Base-by-base conservation (phyloP, 2,113 vertebrate genomes). In the Hippolais icterina region DNA sequence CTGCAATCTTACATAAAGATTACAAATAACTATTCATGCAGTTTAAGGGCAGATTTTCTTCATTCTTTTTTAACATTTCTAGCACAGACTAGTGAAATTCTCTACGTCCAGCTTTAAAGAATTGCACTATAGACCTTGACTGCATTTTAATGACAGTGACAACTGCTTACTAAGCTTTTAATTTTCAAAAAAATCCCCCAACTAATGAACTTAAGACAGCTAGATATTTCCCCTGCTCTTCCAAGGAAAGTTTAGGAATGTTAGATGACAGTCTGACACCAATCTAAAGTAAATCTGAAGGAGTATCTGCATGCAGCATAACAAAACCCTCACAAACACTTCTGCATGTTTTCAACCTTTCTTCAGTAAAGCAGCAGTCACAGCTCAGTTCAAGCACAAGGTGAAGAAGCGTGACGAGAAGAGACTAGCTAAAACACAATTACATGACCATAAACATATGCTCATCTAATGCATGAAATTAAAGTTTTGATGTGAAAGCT, bases 1-100 rank as follows among this genome's bases (percentile, higher is more conserved):
- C 39, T 78, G 66, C 90, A 90, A 93, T 80, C 92, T 84, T 82
- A 68, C 63, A 93, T 69, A 91, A 93, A 94, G 92, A 85, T 68
- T 82, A 72, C 72, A 92, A 93, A 15, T 89, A 92, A 83, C 53
- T 78, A 35, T 60, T 91, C 80, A 91, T 57, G 61, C 52, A 76
- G 50, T 57, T 69, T 52, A 81, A 87, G 41, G 49, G 59, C 60
- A 83, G 41, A 83, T 84, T 94, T 76, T 89, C 61, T 89, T 88
- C 35, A 66, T 72, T 83, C 28, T 84, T 33, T 94, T 75, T 71
- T 68, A 89, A 60, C 15, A 39, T 72, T 87, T 78, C 42, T 57
- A 89, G 65, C 28, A 70, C n/a, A 93, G 52, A 83, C 7, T 41
- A 88, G 46, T 56, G 49, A 87, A 90, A 74, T 88, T 76, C 57